Evolutionary conservation across 2,888 invertebrate genomes (phyloP), one percentile per base, ranked within the genome.

Genomic region (Spatulosminthurus flaviceps): DNA sequence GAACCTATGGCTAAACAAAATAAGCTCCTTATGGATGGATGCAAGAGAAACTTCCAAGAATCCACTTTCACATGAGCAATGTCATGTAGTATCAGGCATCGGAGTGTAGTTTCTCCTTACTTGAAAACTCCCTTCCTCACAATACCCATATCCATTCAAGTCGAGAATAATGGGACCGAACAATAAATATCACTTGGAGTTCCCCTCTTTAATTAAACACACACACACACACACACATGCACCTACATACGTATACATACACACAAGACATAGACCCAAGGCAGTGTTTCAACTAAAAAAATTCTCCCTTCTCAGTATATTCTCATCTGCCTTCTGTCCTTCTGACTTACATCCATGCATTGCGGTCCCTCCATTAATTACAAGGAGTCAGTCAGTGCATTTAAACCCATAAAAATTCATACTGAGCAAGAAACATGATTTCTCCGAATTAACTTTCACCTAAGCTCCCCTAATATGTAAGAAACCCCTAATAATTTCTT

Each of bases 171-270:
- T 80, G 77, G 80, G 43, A n/a, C 72, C 67, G 80, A 80, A 80
- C 80, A 80, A 80, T 80, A 77, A 80, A 80, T 80, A 80, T 80
- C 67, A 43, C 77, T 72, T 24, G 60, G 28, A 64, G 41, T 73
- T 76, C 79, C 79, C 77, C 80, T 73, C 77, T 80, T 80, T 80
- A 80, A 80, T 80, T 80, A 80, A 80, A 80, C 80, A 79, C 75
- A 77, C 70, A 79, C 71, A 22, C 22, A 77, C 72, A 79, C 71
- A 22, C 22, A 64, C 64, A 9, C 13, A 24, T 4, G 11, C 64
- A 9, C 22, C 19, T 24, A 22, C 64, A 24, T 13, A 51, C 16
- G 51, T 41, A 41, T 13, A 41, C 13, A 61, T n/a, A n/a, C n/a
- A n/a, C n/a, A n/a, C n/a, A n/a, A 26, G 61, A 61, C 61, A 22